Evolutionary conservation across 1,140 invertebrate species (phyloP).

Genomic region (Bradynema listronoti): DNA sequence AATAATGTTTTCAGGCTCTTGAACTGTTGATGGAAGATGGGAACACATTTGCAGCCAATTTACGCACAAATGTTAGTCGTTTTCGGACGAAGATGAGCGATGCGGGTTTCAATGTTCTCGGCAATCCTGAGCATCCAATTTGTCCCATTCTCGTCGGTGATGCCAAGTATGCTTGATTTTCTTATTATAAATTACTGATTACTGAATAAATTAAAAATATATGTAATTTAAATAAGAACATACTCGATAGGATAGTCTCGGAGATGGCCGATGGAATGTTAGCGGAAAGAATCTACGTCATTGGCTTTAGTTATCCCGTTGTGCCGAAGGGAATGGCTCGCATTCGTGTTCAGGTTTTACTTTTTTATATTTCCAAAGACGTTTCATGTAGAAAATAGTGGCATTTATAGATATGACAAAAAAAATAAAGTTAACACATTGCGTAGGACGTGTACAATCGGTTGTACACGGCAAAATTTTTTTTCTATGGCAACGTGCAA

Average conservation of each 20-base stretch:
- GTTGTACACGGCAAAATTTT: too few species aligned
- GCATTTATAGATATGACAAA: too few species aligned
- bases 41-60: constrained; percentile 64
- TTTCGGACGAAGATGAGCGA: constrained; percentile 61
- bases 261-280: constrained; percentile 78
- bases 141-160: constrained; percentile 84
- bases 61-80: constrained; percentile 67
- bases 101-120: constrained; percentile 61
- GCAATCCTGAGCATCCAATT: constrained; percentile 69
- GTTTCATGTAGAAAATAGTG: too few species aligned
- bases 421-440: too few species aligned
- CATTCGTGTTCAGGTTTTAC: constrained; percentile 48
- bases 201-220: too few species aligned
- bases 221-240: too few species aligned
- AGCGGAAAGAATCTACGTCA: constrained; percentile 76
- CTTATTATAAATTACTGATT: too few species aligned
- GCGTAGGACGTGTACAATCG: too few species aligned
- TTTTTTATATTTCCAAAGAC: too few species aligned
- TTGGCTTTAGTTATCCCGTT: constrained; percentile 86
- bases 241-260: constrained; percentile 69
- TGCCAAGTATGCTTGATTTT: constrained; percentile 61
- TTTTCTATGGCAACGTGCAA: too few species aligned
- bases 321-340: constrained; percentile 71
- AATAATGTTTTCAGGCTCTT: constrained; percentile 62
- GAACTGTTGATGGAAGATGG: constrained; percentile 69